A percentile compares a stretch with the other conserved stretches of the same genome.
Conservation (phyloP, 2,888 invertebrate species). For the Drosophila algonquin region DNA sequence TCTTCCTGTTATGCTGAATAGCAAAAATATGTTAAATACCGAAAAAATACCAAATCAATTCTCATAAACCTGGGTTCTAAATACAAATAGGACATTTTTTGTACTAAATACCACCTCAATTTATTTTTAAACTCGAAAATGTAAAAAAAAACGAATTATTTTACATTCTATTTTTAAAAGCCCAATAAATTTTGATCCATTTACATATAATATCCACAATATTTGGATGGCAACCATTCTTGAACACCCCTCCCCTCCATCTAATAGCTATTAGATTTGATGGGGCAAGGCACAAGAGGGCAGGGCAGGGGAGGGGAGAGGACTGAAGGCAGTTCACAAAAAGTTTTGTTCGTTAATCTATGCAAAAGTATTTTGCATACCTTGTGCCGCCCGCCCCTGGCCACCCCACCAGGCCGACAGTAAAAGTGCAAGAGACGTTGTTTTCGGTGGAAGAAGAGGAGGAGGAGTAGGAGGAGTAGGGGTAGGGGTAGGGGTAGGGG, state of each 20-base stretch:
- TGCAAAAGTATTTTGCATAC: conserved; percentile 74
- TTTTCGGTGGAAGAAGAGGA: conserved; percentile 24
- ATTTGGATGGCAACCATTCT: neutral
- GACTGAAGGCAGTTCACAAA: conserved; percentile 31
- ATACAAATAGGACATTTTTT: too few species aligned
- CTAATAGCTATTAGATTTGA: conserved; percentile 3
- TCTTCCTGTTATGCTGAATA: too few species aligned
- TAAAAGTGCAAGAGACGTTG: conserved; percentile 55
- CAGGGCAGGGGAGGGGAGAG: neutral
- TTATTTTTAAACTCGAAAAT: too few species aligned
- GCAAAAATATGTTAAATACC: too few species aligned
- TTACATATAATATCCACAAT: neutral
- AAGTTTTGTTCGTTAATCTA: conserved; percentile 66
- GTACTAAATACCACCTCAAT: too few species aligned
- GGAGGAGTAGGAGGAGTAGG: conserved; percentile 37
- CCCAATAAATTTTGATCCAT: neutral
- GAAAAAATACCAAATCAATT: too few species aligned
- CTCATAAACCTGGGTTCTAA: too few species aligned
- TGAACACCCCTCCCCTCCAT: neutral
- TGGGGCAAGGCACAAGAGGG: neutral
- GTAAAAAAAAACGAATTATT: too few species aligned
- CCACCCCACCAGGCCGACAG: conserved; percentile 14
- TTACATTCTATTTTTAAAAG: neutral
- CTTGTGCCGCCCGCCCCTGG: neutral
- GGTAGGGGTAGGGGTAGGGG: conserved; percentile 42